Evolutionary conservation across 2,797 vertebrate species (phyloP), one percentile per base, ranked within the genome.

Genomic region (Molossus molossus): DNA sequence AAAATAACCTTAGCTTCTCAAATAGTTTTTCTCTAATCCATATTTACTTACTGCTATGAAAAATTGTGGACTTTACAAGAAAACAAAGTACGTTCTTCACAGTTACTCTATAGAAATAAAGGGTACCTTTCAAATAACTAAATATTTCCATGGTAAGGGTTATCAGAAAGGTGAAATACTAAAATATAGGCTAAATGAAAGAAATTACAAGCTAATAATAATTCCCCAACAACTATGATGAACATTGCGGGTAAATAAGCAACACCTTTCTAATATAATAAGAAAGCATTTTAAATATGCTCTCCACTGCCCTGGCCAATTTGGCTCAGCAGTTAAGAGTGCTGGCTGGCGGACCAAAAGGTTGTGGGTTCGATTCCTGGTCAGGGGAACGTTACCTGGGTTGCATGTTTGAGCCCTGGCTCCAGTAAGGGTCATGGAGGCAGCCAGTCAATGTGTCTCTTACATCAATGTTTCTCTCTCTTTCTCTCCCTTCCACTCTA

Each of bases 1-100:
- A 75, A 94, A 96, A 91, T 89, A 91, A 90, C 15, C 40, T 75
- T 67, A 70, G 25, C 37, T 94, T 96, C 83, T 87, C 65, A 87
- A 79, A 73, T 73, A 23, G 73, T 60, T 91, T 94, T 87, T 81
- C 45, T 83, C 29, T 27, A 90, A 91, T 96, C 25, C 50, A 15
- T 60, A 82, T 87, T 25, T 94, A 73, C 62, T 83, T 92, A 82
- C n/a, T 88, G n/a, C 29, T 86, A 50, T 83, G 40, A 92, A 85
- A 70, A 77, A 83, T 10, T 57, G 21, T 94, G 25, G 48, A 27
- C 5, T 95, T 95, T 84, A 57, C 88, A 96, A 92, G 72, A 83
- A 64, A 89, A 65, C 10, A 86, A 92, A 84, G 29, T 77, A 84
- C 67, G 37, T 12, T 81, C 60, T 86, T 69, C 69, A 72, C 6